Conservation (phyloP, 92 coral and sea anemone genomes). For the Montipora capitata region DNA sequence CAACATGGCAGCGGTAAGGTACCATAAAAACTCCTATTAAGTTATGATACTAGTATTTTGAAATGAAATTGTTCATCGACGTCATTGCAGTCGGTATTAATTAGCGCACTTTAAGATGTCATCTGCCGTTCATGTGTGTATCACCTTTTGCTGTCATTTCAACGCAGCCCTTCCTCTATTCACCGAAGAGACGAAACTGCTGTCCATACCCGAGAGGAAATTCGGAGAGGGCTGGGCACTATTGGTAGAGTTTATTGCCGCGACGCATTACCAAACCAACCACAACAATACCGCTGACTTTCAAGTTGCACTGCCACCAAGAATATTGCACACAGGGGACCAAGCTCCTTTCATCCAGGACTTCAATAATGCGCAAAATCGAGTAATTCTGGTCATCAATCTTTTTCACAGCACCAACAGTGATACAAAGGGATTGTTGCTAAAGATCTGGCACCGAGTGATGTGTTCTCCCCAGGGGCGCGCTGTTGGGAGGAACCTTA, state of each 20-base stretch:
- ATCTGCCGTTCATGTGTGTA: background rate
- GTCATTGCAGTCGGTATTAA: too few species aligned
- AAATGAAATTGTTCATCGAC: too few species aligned
- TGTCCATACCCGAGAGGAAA: conserved; percentile 82
- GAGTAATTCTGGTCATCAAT: conserved; percentile 73
- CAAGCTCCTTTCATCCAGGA: conserved; percentile 80
- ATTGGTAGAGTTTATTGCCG: conserved; percentile 90
- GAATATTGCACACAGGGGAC: conserved; percentile 72
- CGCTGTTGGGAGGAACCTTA: conserved; percentile 77
- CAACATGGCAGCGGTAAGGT: too few species aligned
- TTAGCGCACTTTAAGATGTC: too few species aligned
- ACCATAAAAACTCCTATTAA: too few species aligned
- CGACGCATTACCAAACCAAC: conserved; percentile 85
- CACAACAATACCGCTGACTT: conserved; percentile 79
- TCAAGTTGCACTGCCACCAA: conserved; percentile 71
- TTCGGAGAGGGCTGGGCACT: conserved; percentile 93
- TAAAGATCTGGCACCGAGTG: conserved; percentile 81
- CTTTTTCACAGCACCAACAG: conserved; percentile 64
- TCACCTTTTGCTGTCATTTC: background rate
- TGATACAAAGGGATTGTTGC: conserved; percentile 67
- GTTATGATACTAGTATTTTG: too few species aligned
- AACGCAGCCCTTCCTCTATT: conserved; percentile 78
- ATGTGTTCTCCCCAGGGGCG: conserved; percentile 90
- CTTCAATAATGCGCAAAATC: conserved; percentile 71
- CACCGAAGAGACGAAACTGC: conserved; percentile 57